Base-by-base conservation (phyloP, 1,140 invertebrate species). In the Lepidurus couesii region DNA sequence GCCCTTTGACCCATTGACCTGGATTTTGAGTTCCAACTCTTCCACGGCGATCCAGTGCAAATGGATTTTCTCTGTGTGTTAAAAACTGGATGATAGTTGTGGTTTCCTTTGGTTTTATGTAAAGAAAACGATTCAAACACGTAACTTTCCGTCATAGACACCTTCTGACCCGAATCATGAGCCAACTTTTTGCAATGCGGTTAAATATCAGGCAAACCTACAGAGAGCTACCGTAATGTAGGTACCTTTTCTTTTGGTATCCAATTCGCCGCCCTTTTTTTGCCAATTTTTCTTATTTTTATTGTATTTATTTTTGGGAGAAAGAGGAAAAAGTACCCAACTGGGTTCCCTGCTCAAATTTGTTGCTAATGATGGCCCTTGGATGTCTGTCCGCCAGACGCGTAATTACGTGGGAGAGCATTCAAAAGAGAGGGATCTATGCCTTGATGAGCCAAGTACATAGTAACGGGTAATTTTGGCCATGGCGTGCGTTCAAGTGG, bases 341-440 rank as follows among this genome's bases (percentile, higher is more conserved):
- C 16, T 65, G 53, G n/a, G 53, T 65, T 65, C 13, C 16, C 16
- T 9, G 53, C 53, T 7, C 53, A 65, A 65, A 65, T 65, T 65
- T 65, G 53, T 21, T 9, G 53, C 21, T 47, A 65, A 65, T 65
- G 53, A 65, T 65, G 53, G 53, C 53, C 13, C 53, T 65, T 65
- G 6, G 53, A 21, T n/a, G 16, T 13, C 13, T 21, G 6, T 13
- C 6, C 53, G 53, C 53, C 21, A 65, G 53, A 65, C 53, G 53
- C 53, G 53, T 65, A 65, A 65, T 65, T 65, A 65, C 53, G 53
- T 65, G 53, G 53, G 53, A 65, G 53, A 65, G 53, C 16, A 65
- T 21, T 65, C 21, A 16, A 65, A 65, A 13, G 53, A 65, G 53
- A 65, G 53, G 53, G 53, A 65, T 65, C 53, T 65, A 65, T 65